Percentiles rank a stretch among this genome's conserved stretches.
Evolutionary conservation across 64 coral and sea anemone species (phyloP).

Genomic region (Montipora capricornis): DNA sequence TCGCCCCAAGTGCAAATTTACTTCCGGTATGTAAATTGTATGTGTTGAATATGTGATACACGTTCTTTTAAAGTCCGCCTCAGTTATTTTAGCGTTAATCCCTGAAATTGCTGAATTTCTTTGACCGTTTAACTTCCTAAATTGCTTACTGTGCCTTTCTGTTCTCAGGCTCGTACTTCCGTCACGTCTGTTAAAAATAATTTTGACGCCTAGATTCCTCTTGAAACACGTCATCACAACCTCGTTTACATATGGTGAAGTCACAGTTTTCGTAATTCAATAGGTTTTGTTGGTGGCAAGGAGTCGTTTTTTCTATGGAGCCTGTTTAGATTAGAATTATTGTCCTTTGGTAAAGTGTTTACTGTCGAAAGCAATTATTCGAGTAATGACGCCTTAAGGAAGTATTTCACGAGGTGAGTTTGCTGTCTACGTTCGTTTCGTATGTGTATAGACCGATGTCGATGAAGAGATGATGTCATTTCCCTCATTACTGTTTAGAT

Average conservation of each 20-base stretch:
- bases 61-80: background rate
- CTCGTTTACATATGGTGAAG: slow-evolving; percentile 85
- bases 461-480: slow-evolving; percentile 28
- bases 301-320: background rate
- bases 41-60: background rate
- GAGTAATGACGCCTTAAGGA: background rate
- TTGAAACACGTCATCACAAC: slow-evolving; percentile 61
- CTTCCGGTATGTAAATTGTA: background rate
- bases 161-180: background rate
- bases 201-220: slow-evolving; percentile 80
- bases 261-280: slow-evolving; percentile 86
- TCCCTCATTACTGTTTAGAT: background rate
- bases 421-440: background rate
- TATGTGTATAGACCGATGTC: slow-evolving; percentile 25
- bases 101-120: background rate
- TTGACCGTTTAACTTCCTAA: background rate
- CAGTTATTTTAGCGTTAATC: background rate
- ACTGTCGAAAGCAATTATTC: background rate
- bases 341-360: background rate
- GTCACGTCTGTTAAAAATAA: slow-evolving; percentile 56
- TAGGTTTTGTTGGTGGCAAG: slow-evolving; percentile 63
- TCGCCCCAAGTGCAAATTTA: background rate
- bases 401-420: slow-evolving; percentile 26
- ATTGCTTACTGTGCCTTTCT: background rate
- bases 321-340: slow-evolving; percentile 26